A percentile compares a stretch with the other conserved stretches of the same genome.
Evolutionary conservation across 2,797 vertebrate species (phyloP).

Genomic region (Etheostoma perlongum): DNA sequence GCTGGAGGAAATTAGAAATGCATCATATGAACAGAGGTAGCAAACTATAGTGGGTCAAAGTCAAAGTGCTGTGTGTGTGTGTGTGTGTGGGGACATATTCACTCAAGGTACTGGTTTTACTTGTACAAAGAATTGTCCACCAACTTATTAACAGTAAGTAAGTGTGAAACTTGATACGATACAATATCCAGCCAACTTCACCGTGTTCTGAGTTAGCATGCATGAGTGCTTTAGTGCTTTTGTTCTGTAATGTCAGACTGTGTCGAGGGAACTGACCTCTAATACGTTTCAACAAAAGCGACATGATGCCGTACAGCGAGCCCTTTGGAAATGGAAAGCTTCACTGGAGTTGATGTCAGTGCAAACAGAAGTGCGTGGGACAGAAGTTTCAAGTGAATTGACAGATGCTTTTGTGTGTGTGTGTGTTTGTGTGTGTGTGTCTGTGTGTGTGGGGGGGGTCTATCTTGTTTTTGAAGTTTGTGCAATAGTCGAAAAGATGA

Average conservation of each 20-base stretch:
- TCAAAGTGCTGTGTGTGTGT: not conserved
- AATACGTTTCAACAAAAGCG: slow-evolving; percentile 66
- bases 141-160: not conserved
- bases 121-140: not conserved
- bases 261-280: slow-evolving; percentile 64
- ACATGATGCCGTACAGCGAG: slow-evolving; percentile 57
- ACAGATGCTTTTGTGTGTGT: slow-evolving; percentile 26
- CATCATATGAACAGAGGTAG: not conserved
- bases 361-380: slow-evolving; percentile 56
- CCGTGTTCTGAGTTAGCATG: slow-evolving; percentile 38
- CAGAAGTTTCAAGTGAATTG: slow-evolving; percentile 61
- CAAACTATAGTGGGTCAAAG: not conserved
- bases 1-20: slow-evolving; percentile 15
- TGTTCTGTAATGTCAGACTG: slow-evolving; percentile 65
- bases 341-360: slow-evolving; percentile 59
- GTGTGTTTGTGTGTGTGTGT: slow-evolving; percentile 13
- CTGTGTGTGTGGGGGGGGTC: slow-evolving; percentile 44
- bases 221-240: slow-evolving; percentile 50
- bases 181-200: slow-evolving; percentile 26
- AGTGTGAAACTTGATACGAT: slow-evolving; percentile 23
- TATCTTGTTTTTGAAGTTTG: slow-evolving; percentile 65
- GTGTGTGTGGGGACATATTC: not conserved
- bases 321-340: slow-evolving; percentile 68
- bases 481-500: slow-evolving; percentile 73
- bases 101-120: not conserved